Percentiles rank a stretch among this genome's conserved stretches.
These are phyloP conservation scores for Calephelis perditalis DNA, from an alignment of 2,888 invertebrate genomes.

Conservation along the genomic window DNA sequence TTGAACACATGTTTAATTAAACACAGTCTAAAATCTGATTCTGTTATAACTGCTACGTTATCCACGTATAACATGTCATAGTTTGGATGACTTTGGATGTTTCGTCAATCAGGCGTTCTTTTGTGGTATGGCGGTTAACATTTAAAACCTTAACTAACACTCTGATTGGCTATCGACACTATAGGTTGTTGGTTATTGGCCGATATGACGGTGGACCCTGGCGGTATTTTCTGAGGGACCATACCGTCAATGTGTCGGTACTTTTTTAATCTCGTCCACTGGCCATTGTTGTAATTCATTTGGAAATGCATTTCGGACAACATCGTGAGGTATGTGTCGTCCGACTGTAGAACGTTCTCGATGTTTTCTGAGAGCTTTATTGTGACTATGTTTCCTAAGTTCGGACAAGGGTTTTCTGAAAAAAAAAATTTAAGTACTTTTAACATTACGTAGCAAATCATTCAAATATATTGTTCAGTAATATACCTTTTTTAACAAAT, in stretches of 20 bases:
- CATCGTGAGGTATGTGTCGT: conserved; percentile 88
- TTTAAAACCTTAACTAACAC: conserved; percentile 46
- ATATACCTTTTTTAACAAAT: too few species aligned
- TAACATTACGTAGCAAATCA: too few species aligned
- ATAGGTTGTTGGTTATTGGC: conserved; percentile 63
- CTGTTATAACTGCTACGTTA: too few species aligned
- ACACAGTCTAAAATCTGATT: too few species aligned
- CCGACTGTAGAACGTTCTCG: conserved; percentile 91
- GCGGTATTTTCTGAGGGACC: conserved; percentile 66
- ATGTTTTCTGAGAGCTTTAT: conserved; percentile 95
- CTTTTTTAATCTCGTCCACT: conserved; percentile 96
- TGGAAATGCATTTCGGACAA: conserved; percentile 97
- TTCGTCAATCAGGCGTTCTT: too few species aligned
- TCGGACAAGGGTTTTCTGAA: conserved; percentile 97
- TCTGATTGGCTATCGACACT: conserved; percentile 67
- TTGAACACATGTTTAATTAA: too few species aligned
- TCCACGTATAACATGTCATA: too few species aligned
- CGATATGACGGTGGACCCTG: conserved; percentile 61
- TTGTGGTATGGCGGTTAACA: too few species aligned
- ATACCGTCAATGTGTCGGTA: conserved; percentile 85
- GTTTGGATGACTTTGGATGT: too few species aligned
- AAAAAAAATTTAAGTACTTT: conserved; percentile 25
- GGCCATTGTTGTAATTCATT: conserved; percentile 98
- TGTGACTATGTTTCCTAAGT: conserved; percentile 96
- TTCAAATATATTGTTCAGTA: too few species aligned